Percentiles rank a stretch among this genome's conserved stretches.
These are phyloP conservation scores for Zootermopsis nevadensis DNA, from an alignment of 2,888 invertebrate genomes.

Conservation along the genomic window DNA sequence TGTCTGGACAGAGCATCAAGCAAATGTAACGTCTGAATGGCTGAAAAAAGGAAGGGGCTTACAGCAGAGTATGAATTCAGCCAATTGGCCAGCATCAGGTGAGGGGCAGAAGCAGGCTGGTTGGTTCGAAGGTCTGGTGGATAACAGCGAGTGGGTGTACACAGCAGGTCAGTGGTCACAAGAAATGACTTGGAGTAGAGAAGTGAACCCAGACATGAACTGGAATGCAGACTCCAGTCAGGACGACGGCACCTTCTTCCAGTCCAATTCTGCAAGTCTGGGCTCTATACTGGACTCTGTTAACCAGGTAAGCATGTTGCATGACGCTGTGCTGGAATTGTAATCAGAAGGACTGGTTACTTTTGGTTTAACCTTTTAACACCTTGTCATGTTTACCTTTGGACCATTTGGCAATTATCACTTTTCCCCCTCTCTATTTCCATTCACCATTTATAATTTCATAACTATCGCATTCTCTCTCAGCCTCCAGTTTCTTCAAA, in stretches of 20 bases:
- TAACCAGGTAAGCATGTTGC: slow-evolving; percentile 55
- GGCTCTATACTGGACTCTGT: slow-evolving; percentile 58
- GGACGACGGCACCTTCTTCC: slow-evolving; percentile 43
- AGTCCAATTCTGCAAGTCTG: slow-evolving; percentile 51
- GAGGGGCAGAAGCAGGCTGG: neutral
- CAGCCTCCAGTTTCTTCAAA: too few species aligned
- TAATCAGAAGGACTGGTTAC: too few species aligned
- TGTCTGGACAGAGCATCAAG: neutral
- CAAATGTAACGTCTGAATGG: neutral
- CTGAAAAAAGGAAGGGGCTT: neutral
- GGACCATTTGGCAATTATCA: too few species aligned
- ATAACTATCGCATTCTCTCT: too few species aligned
- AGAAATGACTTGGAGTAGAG: slow-evolving; percentile 11
- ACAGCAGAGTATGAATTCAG: neutral
- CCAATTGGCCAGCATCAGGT: neutral
- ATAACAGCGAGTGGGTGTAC: slow-evolving; percentile 21
- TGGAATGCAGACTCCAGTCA: slow-evolving; percentile 31
- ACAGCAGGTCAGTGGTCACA: neutral
- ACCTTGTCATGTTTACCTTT: too few species aligned
- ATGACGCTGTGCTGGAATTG: too few species aligned
- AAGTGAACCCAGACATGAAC: neutral
- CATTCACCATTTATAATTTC: too few species aligned
- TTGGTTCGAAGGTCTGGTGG: neutral
- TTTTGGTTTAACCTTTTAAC: too few species aligned
- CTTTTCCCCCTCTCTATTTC: too few species aligned